Evolutionary conservation across 2,888 invertebrate species (phyloP).

Genomic region (Agriopis aurantiaria): DNA sequence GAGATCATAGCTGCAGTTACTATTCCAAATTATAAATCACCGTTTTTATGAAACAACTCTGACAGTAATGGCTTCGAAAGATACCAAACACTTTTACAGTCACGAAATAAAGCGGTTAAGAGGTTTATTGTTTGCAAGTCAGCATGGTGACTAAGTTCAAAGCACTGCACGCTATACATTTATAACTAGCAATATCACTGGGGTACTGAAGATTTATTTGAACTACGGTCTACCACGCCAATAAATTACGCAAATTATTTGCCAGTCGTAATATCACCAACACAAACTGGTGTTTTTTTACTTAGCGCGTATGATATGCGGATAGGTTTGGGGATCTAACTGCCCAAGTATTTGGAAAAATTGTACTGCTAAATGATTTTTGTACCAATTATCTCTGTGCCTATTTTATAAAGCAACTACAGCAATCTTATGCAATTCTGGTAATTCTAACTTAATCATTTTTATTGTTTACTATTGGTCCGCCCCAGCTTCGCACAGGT

Average conservation of each 20-base stretch:
- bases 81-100: slow-evolving; percentile 35
- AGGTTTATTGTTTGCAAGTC: slow-evolving; percentile 26
- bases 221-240: background rate
- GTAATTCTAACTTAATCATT: too few relatives aligned
- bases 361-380: too few relatives aligned
- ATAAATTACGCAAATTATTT: background rate
- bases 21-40: slow-evolving; percentile 36
- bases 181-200: slow-evolving; percentile 4
- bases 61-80: slow-evolving; percentile 35
- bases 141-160: slow-evolving; percentile 18
- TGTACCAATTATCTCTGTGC: too few relatives aligned
- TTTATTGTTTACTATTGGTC: too few relatives aligned
- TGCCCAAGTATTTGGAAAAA: too few relatives aligned
- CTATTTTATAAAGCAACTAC: too few relatives aligned
- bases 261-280: background rate
- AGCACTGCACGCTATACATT: slow-evolving; percentile 5
- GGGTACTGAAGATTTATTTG: background rate
- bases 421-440: too few relatives aligned
- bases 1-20: slow-evolving; percentile 26
- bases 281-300: too few relatives aligned
- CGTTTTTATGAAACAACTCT: slow-evolving; percentile 28
- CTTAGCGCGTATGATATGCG: too few relatives aligned
- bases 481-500: too few relatives aligned
- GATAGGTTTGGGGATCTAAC: too few relatives aligned
- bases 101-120: slow-evolving; percentile 35